Base-by-base conservation (phyloP, 2,797 vertebrate genomes). In the Girardinus metallicus region DNA sequence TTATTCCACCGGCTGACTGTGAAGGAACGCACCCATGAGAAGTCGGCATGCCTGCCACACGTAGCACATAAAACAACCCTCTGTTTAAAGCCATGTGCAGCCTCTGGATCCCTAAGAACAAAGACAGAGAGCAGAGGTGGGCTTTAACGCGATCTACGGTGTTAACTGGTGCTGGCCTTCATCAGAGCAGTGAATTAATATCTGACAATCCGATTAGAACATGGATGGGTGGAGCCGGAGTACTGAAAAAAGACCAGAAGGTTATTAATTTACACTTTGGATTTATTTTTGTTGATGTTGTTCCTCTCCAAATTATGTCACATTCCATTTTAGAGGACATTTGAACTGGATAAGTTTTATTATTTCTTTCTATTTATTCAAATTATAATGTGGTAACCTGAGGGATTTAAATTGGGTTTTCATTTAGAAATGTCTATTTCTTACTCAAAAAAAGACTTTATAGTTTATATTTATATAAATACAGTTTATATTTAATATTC, bases 221-320 rank as follows among this genome's bases (percentile, higher is more conserved):
- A 92, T 89, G 89, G 89, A 76, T 90, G 89, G 90, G 91, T 92
- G 94, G 91, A 88, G 89, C 83, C 87, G 79, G 78, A 86, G 85
- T 86, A 86, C 64, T 64, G 90, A 80, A 66, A 78, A 13, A 70
- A 36, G 46, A 36, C 7, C 4, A 34, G 31, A 64, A 21, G 31
- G 60, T 64, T 57, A 57, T 57, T 62, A 62, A 26, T 39, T 11
- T 39, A 68, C 11, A 43, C 21, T 41, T 68, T 68, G 64, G 64
- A 4, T 68, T 41, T 68, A 26, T 68, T 41, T 55, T 41, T 55
- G 21, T 39, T 41, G 36, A 68, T 41, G 64, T 13, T 41, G 16
- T 9, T 66, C 2, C 62, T 26, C 21, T 41, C 21, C 2, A 23
- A 39, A 66, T 66, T 23, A 66, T 66, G 34, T 9, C 62, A 21